These are phyloP conservation scores for Oenanthe melanoleuca DNA, from an alignment of 2,113 vertebrate genomes.

Conservation along the genomic window DNA sequence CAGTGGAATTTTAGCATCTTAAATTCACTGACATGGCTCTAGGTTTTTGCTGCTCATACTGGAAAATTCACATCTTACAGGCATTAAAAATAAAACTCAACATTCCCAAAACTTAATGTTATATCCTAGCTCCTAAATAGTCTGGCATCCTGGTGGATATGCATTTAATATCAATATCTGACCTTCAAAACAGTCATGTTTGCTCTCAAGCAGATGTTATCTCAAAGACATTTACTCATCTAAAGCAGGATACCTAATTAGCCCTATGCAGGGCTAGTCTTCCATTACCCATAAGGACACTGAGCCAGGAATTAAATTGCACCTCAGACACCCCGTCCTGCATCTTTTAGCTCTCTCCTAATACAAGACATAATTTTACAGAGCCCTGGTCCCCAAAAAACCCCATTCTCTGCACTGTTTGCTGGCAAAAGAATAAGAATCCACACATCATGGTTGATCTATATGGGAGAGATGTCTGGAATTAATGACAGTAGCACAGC, in stretches of 20 bases:
- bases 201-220: background rate
- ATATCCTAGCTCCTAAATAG: background rate
- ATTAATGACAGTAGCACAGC: background rate
- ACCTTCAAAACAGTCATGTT: background rate
- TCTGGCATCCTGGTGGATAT: background rate
- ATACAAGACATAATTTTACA: background rate
- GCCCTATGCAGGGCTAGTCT: background rate
- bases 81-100: background rate
- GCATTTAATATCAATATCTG: background rate
- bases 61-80: background rate
- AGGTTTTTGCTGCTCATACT: background rate
- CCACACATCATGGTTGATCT: background rate
- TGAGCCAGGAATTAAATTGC: background rate
- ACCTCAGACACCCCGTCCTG: background rate
- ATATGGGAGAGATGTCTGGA: background rate
- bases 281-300: background rate
- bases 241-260: background rate
- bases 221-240: background rate
- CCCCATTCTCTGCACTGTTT: background rate
- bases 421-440: background rate
- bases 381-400: background rate
- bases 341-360: background rate
- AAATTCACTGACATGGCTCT: background rate
- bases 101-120: background rate
- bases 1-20: background rate